A percentile compares a stretch with the other conserved stretches of the same genome.
Evolutionary conservation across 2,888 invertebrate genomes (phyloP).

Genomic region (Glyphotaelius pellucidus): DNA sequence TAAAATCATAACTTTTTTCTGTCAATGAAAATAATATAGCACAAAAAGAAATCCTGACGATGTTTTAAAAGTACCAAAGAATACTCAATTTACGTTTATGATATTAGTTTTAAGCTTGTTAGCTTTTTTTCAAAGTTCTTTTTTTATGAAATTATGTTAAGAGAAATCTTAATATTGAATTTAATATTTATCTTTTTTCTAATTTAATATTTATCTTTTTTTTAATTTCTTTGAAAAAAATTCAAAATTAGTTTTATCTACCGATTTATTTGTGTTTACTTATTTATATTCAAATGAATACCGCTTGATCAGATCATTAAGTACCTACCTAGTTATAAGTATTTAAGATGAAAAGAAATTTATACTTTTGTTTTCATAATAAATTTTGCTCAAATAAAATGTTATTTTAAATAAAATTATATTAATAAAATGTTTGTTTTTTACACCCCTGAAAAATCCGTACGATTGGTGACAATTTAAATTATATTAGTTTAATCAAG

Average conservation of each 20-base stretch:
- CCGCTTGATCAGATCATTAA: background rate
- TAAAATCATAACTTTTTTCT: background rate
- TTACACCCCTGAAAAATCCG: background rate
- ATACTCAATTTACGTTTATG: background rate
- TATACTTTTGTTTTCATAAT: background rate
- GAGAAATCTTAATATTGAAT: background rate
- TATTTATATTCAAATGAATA: background rate
- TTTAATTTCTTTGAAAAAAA: no score
- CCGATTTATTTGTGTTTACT: background rate
- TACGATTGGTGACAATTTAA: background rate
- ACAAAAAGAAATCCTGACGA: background rate
- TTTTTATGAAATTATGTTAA: background rate
- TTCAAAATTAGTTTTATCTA: background rate
- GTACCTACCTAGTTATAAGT: background rate
- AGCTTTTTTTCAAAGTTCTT: background rate
- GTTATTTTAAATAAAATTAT: no score
- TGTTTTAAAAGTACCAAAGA: background rate
- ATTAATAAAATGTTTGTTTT: background rate
- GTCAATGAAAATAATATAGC: no score
- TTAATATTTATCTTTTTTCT: no score
- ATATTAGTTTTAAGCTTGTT: background rate
- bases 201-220: no score
- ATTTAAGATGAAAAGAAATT: background rate
- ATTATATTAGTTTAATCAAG: background rate
- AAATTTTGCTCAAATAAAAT: background rate